Evolutionary conservation across 2,888 invertebrate genomes (phyloP).

Genomic region (Maniola hyperantus): DNA sequence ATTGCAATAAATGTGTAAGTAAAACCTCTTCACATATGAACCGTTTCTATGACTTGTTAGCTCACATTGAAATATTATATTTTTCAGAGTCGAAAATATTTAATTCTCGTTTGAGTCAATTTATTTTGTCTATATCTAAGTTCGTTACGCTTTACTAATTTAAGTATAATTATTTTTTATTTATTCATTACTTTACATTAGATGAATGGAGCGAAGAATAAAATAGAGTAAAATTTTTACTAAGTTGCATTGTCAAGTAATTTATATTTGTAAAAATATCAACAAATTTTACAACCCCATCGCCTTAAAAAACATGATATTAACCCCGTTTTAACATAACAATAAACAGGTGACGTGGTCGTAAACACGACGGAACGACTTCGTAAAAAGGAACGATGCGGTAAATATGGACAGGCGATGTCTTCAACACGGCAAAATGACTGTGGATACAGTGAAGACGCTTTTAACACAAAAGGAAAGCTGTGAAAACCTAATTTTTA

Average conservation of each 20-base stretch:
- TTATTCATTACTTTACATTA: neutral
- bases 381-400: constrained; percentile 75
- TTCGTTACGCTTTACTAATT: neutral
- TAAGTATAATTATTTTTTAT: neutral
- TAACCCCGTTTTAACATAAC: constrained; percentile 74
- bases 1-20: constrained; percentile 74
- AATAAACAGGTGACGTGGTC: constrained; percentile 68
- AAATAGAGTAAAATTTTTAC: neutral
- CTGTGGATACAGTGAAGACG: constrained; percentile 54
- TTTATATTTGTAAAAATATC: constrained; percentile 3
- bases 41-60: constrained; percentile 25
- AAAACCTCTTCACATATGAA: constrained; percentile 46
- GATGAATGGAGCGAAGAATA: neutral
- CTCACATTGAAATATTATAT: neutral
- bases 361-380: constrained; percentile 69
- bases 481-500: constrained; percentile 59
- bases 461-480: constrained; percentile 50
- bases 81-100: neutral
- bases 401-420: constrained; percentile 77
- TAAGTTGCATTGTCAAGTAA: neutral
- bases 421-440: constrained; percentile 51
- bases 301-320: constrained; percentile 60
- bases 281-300: constrained; percentile 26
- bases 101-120: too few relatives aligned
- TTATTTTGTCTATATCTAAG: neutral